Evolutionary conservation across 2,888 invertebrate genomes (phyloP), one percentile per base, ranked within the genome.

Genomic region (Mesorhabditis spiculigera): DNA sequence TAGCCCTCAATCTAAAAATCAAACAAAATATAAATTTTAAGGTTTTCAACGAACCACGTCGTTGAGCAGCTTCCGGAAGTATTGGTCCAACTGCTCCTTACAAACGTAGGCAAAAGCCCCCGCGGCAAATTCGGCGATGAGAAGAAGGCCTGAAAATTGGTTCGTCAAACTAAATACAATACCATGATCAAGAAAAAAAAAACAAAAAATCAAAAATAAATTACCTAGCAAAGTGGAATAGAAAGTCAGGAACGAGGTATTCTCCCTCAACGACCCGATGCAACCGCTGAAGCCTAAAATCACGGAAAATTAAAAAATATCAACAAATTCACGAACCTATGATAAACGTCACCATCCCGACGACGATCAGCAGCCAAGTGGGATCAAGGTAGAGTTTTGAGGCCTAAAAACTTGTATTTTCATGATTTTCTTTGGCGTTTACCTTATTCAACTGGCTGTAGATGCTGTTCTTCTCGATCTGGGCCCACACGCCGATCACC

Each of bases 401-500:
- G 4, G 78, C 77, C 70, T 73, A 66, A 50, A 63, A 63, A 13
- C 63, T n/a, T n/a, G n/a, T n/a, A n/a, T n/a, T n/a, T n/a, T n/a
- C n/a, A n/a, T n/a, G n/a, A 28, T 16, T 16, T 28, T 6, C 50
- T 10, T 10, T 10, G 8, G 6, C 13, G 4, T 8, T 4, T 41
- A 71, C 73, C 70, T 78, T 77, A 62, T 76, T 78, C 8, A 78
- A 70, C 65, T 77, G 71, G 67, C 75, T 78, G 45, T 75, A 75
- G 77, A 93, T 94, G 86, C 95, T 84, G 67, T 81, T 95, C 88
- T 97, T 97, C 87, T 97, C 96, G 69, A 92, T 92, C 71, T 80
- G 77, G 8, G 96, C 96, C 95, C 96, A 97, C 69, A 95, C 90
- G 58, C 96, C 96, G 69, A 95, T 90, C 0, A 93, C 92, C 83